A percentile compares a stretch with the other conserved stretches of the same genome.
These are phyloP conservation scores for Stenolophus ochropezus DNA, from an alignment of 2,888 invertebrate species.

Conservation along the genomic window DNA sequence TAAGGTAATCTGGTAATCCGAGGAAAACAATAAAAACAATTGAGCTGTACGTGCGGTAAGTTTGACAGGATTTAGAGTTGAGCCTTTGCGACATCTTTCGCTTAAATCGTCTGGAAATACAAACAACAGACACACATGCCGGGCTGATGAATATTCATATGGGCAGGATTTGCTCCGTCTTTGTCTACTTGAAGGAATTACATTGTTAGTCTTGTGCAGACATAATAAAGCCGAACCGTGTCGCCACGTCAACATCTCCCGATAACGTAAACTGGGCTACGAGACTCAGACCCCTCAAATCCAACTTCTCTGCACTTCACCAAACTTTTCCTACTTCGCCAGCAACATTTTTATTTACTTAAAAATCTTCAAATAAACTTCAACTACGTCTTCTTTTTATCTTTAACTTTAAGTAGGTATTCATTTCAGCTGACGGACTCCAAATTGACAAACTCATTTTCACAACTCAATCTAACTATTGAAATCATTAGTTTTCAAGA, in stretches of 20 bases:
- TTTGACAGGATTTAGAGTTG: constrained; percentile 24
- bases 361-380: neutral
- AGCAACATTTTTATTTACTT: neutral
- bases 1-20: neutral
- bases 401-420: neutral
- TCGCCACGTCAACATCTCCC: constrained; percentile 35
- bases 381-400: neutral
- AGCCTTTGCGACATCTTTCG: constrained; percentile 4
- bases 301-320: neutral
- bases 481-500: too few relatives aligned
- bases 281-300: neutral
- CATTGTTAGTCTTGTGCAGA: constrained; percentile 59
- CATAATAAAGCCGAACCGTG: constrained; percentile 54
- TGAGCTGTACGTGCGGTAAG: constrained; percentile 23
- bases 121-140: constrained; percentile 51
- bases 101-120: constrained; percentile 55
- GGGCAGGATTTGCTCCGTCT: constrained; percentile 50
- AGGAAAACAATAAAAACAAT: neutral
- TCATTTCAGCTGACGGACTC: neutral
- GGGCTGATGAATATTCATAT: constrained; percentile 58
- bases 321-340: neutral
- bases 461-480: too few relatives aligned
- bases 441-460: too few relatives aligned
- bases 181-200: constrained; percentile 54
- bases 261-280: constrained; percentile 17